Evolutionary conservation across 2,113 vertebrate genomes (phyloP).

Genomic region (Scatophagus argus): DNA sequence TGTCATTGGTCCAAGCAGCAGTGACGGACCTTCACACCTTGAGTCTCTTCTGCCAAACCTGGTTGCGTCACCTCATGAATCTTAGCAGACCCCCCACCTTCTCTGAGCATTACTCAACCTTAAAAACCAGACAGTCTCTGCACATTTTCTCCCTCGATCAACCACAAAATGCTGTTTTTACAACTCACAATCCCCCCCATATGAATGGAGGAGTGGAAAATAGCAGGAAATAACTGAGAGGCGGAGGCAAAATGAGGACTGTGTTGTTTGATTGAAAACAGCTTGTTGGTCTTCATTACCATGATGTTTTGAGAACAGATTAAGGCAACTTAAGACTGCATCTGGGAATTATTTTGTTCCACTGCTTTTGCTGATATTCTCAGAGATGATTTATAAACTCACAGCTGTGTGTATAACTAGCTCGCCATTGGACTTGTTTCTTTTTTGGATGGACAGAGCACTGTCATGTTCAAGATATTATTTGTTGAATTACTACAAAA

Average conservation of each 20-base stretch:
- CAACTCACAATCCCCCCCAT: not conserved
- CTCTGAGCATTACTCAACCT: constrained; percentile 36
- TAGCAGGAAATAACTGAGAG: constrained; percentile 48
- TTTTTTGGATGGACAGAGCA: constrained; percentile 25
- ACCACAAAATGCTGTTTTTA: constrained; percentile 37
- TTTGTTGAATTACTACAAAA: constrained; percentile 10
- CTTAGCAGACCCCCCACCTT: constrained; percentile 24
- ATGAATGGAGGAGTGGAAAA: constrained; percentile 42
- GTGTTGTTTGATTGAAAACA: constrained; percentile 77
- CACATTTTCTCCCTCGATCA: constrained; percentile 30
- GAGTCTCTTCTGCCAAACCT: constrained; percentile 16
- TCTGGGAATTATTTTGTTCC: constrained; percentile 72
- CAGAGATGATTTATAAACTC: constrained; percentile 70
- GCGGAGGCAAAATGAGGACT: constrained; percentile 32
- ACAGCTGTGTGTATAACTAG: constrained; percentile 67
- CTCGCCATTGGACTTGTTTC: constrained; percentile 38
- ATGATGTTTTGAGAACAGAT: constrained; percentile 63
- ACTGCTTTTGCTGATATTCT: constrained; percentile 61
- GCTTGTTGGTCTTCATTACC: constrained; percentile 69
- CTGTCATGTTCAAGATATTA: constrained; percentile 34
- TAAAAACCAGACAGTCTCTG: constrained; percentile 26
- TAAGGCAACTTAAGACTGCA: constrained; percentile 67
- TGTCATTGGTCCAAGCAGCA: not conserved
- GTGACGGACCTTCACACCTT: not conserved
- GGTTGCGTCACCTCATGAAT: constrained; percentile 30